Evolutionary conservation across 1,140 invertebrate genomes (phyloP).

Genomic region (Oedothorax gibbosus): DNA sequence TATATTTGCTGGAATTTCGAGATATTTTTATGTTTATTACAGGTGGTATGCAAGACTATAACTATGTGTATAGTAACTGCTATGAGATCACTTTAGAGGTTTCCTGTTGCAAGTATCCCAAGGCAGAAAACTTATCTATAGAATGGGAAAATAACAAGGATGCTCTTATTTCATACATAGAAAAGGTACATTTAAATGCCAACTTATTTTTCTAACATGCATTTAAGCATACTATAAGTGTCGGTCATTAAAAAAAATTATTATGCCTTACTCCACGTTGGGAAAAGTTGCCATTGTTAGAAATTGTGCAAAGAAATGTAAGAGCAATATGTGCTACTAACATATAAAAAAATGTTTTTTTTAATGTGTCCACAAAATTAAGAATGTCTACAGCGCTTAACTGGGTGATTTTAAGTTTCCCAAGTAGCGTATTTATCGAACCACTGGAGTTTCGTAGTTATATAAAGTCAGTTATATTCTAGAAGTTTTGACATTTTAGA

Average conservation of each 20-base stretch:
- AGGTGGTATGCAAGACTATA: constrained; percentile 99
- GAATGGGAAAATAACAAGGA: constrained; percentile 93
- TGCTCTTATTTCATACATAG: constrained; percentile 86
- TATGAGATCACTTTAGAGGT: constrained; percentile 97
- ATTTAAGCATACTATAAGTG: not conserved
- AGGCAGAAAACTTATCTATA: constrained; percentile 75
- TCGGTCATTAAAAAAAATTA: not conserved
- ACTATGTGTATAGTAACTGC: constrained; percentile 94
- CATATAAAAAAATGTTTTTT: too few species aligned
- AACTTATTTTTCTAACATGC: not conserved
- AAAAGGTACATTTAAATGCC: constrained; percentile 70
- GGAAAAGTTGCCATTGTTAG: not conserved
- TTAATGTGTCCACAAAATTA: too few species aligned
- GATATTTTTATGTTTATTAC: constrained; percentile 54
- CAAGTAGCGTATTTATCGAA: too few species aligned
- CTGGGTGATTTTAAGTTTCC: too few species aligned
- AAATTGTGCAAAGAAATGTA: too few species aligned
- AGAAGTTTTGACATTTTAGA: too few species aligned
- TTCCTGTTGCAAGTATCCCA: constrained; percentile 95
- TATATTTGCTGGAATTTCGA: not conserved
- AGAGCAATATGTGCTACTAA: too few species aligned
- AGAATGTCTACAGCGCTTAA: too few species aligned
- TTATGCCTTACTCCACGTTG: not conserved
- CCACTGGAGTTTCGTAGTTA: too few species aligned
- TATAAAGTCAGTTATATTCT: too few species aligned